Conservation (phyloP, 2,797 vertebrate species). For the Forpus xanthops region DNA sequence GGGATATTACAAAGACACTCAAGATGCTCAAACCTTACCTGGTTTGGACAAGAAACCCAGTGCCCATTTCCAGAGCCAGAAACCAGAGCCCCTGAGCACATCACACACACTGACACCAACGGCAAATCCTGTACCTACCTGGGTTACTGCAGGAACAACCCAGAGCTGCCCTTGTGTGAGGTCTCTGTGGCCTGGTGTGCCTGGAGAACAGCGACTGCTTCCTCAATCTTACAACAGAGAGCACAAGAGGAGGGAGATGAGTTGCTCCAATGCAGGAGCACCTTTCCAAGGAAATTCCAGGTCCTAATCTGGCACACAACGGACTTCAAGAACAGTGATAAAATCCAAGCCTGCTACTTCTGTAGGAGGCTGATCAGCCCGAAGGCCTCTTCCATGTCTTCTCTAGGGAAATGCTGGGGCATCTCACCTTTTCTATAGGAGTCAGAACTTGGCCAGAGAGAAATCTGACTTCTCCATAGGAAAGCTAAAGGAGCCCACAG, state of each 20-base stretch:
- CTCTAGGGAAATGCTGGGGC: background rate
- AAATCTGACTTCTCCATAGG: background rate
- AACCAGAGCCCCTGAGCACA: background rate
- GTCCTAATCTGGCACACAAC: background rate
- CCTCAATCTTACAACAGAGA: conserved; percentile 83
- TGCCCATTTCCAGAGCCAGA: background rate
- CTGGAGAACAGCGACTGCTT: conserved; percentile 90
- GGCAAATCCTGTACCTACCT: background rate
- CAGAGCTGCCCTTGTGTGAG: conserved; percentile 61
- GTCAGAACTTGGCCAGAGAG: background rate
- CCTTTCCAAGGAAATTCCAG: background rate
- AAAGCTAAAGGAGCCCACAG: background rate
- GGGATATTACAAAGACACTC: background rate
- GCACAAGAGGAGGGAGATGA: background rate
- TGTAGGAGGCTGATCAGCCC: background rate
- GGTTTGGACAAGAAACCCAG: background rate
- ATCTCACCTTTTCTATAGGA: background rate
- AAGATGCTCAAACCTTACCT: background rate
- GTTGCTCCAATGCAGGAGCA: rapidly evolving
- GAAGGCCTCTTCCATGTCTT: background rate
- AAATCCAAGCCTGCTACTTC: background rate
- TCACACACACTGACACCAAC: rapidly evolving
- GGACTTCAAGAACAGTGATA: background rate
- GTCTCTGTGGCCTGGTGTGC: conserved; percentile 85
- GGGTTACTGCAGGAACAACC: conserved; percentile 18